Base-by-base conservation (phyloP, 2,888 invertebrate genomes). In the Mythimna loreyi region DNA sequence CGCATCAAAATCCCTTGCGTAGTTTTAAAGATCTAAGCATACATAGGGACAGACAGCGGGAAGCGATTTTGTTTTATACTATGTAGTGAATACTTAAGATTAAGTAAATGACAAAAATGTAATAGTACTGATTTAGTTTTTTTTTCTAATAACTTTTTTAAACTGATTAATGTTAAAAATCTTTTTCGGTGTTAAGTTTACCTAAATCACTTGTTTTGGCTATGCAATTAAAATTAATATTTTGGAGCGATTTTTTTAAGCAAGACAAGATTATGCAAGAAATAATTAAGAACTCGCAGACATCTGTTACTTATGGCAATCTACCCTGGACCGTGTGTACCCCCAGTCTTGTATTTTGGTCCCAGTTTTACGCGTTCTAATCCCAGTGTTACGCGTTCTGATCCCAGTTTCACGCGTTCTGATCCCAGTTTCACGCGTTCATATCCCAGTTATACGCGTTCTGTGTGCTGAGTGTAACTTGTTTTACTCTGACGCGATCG, bases 201-300 rank as follows among this genome's bases (percentile, higher is more conserved):
- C 25, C 19, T 36, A 61, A 63, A 80, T 67, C 80, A 78, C 78
- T 78, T 67, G 80, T 76, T 82, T 81, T 67, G 81, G 80, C 72
- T 76, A 80, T 80, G 81, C 71, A 80, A 67, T 11, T 60, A 40
- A 50, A 70, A 21, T 21, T 56, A 50, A 59, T 55, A 67, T 58
- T 60, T 80, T 72, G 43, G 43, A 80, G 75, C 65, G 75, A 59
- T 60, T 52, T 59, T 59, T 45, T n/a, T 36, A 50, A 58, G 47
- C 55, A 55, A 74, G 79, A 69, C 61, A 69, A 62, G 63, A 50
- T 47, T 28, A 55, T 65, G 55, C 28, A 56, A 59, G 63, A 40
- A 28, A 25, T 21, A 2, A 30, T 21, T 30, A 23, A n/a, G 3
- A 25, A 25, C 43, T 43, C 43, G 16, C 19, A 4, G 4, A 19